A percentile compares a stretch with the other conserved stretches of the same genome.
Conservation (phyloP, 2,797 vertebrate species). For the Myripristis jacobus region DNA sequence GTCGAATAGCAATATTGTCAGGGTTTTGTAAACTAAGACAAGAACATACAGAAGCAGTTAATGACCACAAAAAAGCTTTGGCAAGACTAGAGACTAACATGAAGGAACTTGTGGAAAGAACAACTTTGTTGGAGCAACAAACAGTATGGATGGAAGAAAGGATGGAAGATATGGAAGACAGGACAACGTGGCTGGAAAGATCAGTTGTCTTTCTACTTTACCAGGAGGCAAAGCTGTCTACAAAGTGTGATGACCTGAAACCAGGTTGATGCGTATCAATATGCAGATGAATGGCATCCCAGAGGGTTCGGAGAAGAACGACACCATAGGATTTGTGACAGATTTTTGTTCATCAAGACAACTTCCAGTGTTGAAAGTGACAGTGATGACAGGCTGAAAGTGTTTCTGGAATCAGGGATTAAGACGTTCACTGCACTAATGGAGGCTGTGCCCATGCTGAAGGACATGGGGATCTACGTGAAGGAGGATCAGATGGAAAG, state of each 20-base stretch:
- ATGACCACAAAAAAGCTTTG: constrained; percentile 12
- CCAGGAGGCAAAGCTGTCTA: background rate
- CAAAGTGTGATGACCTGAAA: constrained; percentile 29
- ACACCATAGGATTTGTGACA: too few species aligned
- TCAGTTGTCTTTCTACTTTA: constrained; percentile 3
- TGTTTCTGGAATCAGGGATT: too few species aligned
- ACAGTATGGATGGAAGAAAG: constrained; percentile 20
- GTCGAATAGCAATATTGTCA: background rate
- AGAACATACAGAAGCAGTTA: constrained; percentile 9
- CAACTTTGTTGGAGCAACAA: background rate
- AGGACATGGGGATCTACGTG: too few species aligned
- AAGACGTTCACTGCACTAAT: too few species aligned
- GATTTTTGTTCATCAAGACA: too few species aligned
- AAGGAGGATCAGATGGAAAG: too few species aligned
- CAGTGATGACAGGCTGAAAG: too few species aligned
- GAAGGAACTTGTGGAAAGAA: constrained; percentile 16
- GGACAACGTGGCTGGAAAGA: background rate
- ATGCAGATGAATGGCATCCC: constrained; percentile 8
- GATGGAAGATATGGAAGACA: constrained; percentile 16
- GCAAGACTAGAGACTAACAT: constrained; percentile 21
- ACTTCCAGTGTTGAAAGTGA: too few species aligned
- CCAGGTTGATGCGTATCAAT: background rate
- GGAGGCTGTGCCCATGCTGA: too few species aligned
- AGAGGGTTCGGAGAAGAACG: too few species aligned
- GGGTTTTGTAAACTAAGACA: constrained; percentile 5